Evolutionary conservation across 2,797 vertebrate species (phyloP), one percentile per base, ranked within the genome.

Genomic region (Petrocephalus schoutedeni): DNA sequence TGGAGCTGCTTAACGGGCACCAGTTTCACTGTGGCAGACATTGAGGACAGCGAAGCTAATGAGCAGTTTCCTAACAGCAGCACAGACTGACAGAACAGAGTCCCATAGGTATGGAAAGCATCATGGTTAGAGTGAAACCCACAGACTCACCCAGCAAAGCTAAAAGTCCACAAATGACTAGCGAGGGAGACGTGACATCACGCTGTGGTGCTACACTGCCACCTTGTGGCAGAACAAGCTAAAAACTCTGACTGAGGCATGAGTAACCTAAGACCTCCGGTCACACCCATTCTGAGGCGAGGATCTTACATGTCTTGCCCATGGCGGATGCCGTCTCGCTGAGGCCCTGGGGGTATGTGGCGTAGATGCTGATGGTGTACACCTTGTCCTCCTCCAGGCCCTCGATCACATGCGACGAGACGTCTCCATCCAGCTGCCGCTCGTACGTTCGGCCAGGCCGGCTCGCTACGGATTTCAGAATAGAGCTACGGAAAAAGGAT

Each of bases 351-450:
- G 94, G 94, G 51, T 96, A 97, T 87, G 97, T 87, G 0, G 96
- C 94, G 0, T 95, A 97, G 92, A 98, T 96, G 92, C 93, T 96
- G 93, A 97, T 64, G 2, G 89, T 95, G 92, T 97, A 98, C 14
- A 96, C 95, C 91, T 93, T 95, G 56, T 97, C 96, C 90, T 97
- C 96, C 87, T 97, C 95, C 91, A 98, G 90, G 90, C 95, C 96
- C 88, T 97, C 95, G 90, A 98, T 95, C 89, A 96, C 85, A 0
- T 97, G 96, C 84, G 96, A 97, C 3, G 95, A 97, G 85, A 91
- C 77, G 0, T 97, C 96, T 0, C 95, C 94, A 1, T 36, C 89
- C 83, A 98, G 93, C 87, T 95, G 92, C 91, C 96, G 94, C 91
- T 97, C 96, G 0, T 97, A 97, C 28, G 91, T 91, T 88, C 94